Percentiles rank a stretch among this genome's conserved stretches.
These are phyloP conservation scores for Tachina grossa DNA, from an alignment of 2,888 invertebrate species.

Conservation along the genomic window DNA sequence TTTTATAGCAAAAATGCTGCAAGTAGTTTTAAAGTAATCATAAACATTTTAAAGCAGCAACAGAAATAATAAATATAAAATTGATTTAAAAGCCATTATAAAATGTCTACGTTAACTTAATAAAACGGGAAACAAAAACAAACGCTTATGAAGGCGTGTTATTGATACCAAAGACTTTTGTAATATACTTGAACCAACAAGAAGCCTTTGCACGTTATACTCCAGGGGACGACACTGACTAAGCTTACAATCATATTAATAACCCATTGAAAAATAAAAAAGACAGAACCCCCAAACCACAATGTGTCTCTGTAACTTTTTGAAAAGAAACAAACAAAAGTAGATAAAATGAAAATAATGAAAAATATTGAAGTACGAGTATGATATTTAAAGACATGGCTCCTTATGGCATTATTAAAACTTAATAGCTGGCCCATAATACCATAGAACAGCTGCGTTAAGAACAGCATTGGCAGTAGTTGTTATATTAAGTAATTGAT, in stretches of 20 bases:
- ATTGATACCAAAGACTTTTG: conserved; percentile 24
- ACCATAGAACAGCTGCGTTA: conserved; percentile 3
- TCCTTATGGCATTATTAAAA: conserved; percentile 78
- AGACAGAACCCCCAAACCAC: conserved; percentile 49
- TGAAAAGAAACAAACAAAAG: conserved; percentile 11
- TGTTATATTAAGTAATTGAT: conserved; percentile 82
- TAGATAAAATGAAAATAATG: conserved; percentile 64
- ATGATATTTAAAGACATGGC: conserved; percentile 65
- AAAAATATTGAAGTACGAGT: conserved; percentile 56
- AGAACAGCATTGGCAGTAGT: conserved; percentile 5
- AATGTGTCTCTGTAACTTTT: conserved; percentile 26
- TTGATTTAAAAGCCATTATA: conserved; percentile 61
- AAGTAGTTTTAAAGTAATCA: conserved; percentile 41
- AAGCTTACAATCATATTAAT: conserved; percentile 79
- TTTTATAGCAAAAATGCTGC: conserved; percentile 53
- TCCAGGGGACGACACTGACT: conserved; percentile 79
- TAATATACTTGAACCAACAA: conserved; percentile 30
- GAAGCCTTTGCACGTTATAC: conserved; percentile 77
- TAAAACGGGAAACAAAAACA: conserved; percentile 34
- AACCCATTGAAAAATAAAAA: conserved; percentile 73
- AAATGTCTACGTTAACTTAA: conserved; percentile 46
- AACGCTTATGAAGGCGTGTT: conserved; percentile 36
- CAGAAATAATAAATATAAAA: conserved; percentile 33
- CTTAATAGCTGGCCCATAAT: conserved; percentile 76
- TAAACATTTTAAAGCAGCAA: conserved; percentile 44